Evolutionary conservation across 2,113 vertebrate genomes (phyloP).

Genomic region (Falco punctatus): DNA sequence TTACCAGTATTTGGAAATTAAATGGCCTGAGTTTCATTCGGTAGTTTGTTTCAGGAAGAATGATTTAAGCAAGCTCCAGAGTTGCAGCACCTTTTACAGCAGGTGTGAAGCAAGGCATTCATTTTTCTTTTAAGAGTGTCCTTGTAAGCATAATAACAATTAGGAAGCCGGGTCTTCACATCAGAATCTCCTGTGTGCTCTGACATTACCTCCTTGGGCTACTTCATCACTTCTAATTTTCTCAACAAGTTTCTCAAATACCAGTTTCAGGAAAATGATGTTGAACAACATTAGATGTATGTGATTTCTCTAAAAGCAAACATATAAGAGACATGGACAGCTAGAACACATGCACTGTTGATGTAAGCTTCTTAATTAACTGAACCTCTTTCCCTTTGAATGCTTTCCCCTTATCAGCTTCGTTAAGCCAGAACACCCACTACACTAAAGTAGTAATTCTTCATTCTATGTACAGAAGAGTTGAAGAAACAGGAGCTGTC

Average conservation of each 20-base stretch:
- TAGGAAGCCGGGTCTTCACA: slow-evolving; percentile 77
- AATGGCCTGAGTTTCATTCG: slow-evolving; percentile 74
- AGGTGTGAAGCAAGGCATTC: slow-evolving; percentile 72
- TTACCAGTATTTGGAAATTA: slow-evolving; percentile 82
- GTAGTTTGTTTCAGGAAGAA: slow-evolving; percentile 73
- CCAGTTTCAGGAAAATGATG: slow-evolving; percentile 54
- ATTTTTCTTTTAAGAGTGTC: slow-evolving; percentile 79
- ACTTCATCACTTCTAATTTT: slow-evolving; percentile 75
- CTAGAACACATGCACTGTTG: not conserved
- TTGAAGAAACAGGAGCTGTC: not conserved
- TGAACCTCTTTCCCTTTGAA: not conserved
- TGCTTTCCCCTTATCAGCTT: not conserved
- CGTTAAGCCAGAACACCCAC: not conserved
- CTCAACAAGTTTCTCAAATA: slow-evolving; percentile 62
- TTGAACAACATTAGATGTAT: slow-evolving; percentile 12
- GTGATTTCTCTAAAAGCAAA: slow-evolving; percentile 22
- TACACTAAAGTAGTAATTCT: not conserved
- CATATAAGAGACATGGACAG: not conserved
- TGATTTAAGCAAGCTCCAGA: slow-evolving; percentile 75
- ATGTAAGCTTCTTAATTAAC: slow-evolving; percentile 17
- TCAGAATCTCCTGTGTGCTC: slow-evolving; percentile 63
- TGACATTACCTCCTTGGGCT: slow-evolving; percentile 69
- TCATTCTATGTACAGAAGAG: not conserved
- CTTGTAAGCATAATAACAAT: slow-evolving; percentile 84
- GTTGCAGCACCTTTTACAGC: slow-evolving; percentile 73